Base-by-base conservation (phyloP, 2,113 vertebrate species). In the Callipepla californica region DNA sequence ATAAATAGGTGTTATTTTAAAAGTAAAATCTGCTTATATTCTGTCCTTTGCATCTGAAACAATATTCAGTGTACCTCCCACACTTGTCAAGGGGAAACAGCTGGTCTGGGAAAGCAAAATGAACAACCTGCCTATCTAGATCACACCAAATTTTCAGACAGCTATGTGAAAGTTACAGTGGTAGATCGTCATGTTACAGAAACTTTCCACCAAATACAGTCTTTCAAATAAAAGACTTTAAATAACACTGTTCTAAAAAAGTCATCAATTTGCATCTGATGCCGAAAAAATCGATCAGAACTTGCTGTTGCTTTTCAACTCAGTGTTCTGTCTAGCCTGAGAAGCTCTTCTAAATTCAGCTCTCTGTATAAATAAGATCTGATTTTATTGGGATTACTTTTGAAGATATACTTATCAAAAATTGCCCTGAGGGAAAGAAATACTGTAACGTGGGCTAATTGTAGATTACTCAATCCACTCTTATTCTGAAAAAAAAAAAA, bases 241-340 rank as follows among this genome's bases (percentile, higher is more conserved):
- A 94, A 77, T 70, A 76, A 55, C 22, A n/a, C 21, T n/a, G 11
- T 65, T 87, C 70, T 38, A 6, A 87, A 92, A 67, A 67, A 72
- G 61, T 76, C 14, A 73, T 59, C 32, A 42, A 15, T 89, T 89
- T 94, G 55, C 53, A 25, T 87, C 40, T 68, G 74, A 20, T 92
- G 68, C 48, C 92, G 61, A 45, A 83, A 90, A 95, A 88, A 88
- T 86, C 67, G 74, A 63, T 89, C 72, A 70, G 82, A 91, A 84
- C 45, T 89, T 70, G 55, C 51, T 79, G 58, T 44, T 89, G 55
- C 47, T 87, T 34, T 74, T 84, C 42, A 65, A 68, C 30, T 89
- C 20, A 11, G 34, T 34, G 51, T 81, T 70, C 44, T 68, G 34
- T 77, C 44, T 42, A 90, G 81, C 26, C 38, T 36, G 36, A 73